phyloP scores from a whole-genome alignment of 2,888 invertebrate species.

The Clistopyga incitator region DNA sequence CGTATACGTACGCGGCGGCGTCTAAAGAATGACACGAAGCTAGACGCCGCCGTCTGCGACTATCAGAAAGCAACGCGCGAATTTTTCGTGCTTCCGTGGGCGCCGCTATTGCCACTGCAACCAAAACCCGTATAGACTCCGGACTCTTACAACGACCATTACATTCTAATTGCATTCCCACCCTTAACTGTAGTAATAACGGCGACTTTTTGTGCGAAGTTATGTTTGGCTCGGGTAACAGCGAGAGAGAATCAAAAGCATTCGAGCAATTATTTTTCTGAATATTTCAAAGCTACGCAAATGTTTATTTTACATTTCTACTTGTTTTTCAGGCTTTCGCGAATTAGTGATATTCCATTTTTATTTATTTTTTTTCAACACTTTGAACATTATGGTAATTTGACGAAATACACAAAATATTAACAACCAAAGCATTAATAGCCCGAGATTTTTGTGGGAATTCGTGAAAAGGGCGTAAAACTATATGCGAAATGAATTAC shows the following conservation, averaged over 20 bases:
- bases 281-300: not conserved
- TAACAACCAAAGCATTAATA: too few relatives aligned
- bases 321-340: too few relatives aligned
- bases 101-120: not conserved
- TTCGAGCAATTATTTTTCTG: not conserved
- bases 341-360: too few relatives aligned
- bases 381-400: too few relatives aligned
- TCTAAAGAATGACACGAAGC: constrained; percentile 7
- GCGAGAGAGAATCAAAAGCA: not conserved
- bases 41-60: constrained; percentile 23
- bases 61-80: constrained; percentile 8
- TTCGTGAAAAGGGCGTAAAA: too few relatives aligned
- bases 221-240: not conserved
- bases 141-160: constrained; percentile 12
- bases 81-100: not conserved
- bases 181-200: not conserved
- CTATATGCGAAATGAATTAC: not conserved
- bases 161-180: constrained; percentile 20
- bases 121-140: not conserved
- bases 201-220: not conserved
- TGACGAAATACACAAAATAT: too few relatives aligned
- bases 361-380: too few relatives aligned
- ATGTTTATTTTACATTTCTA: too few relatives aligned
- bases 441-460: too few relatives aligned
- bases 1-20: not conserved